phyloP scores from a whole-genome alignment of 2,888 invertebrate genomes.

The Aspidiotus destructor region DNA sequence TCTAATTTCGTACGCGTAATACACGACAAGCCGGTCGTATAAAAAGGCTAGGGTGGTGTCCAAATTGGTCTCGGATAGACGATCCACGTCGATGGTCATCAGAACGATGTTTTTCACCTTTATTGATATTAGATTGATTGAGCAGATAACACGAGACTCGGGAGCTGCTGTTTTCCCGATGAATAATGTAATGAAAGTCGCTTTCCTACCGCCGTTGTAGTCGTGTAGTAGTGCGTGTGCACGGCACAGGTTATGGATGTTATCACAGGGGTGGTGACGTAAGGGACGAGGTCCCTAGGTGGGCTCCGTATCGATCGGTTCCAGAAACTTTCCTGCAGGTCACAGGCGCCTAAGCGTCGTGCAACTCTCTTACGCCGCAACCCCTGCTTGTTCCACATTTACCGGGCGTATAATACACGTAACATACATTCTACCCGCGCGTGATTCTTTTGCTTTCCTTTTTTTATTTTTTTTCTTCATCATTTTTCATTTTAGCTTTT shows the following conservation, averaged over 20 bases:
- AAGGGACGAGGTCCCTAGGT: constrained; percentile 33
- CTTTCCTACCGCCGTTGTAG: constrained; percentile 20
- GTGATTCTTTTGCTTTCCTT: too few species aligned
- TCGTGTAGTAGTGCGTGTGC: constrained; percentile 21
- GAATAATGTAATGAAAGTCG: constrained; percentile 33
- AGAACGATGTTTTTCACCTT: constrained; percentile 19
- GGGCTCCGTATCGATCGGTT: constrained; percentile 33
- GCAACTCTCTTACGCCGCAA: constrained; percentile 16
- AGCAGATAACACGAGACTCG: constrained; percentile 24
- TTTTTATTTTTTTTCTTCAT: too few species aligned
- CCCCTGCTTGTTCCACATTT: constrained; percentile 21
- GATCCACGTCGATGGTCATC: too few species aligned
- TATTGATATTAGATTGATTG: constrained; percentile 33
- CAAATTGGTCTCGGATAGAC: too few species aligned
- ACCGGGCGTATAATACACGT: constrained; percentile 15
- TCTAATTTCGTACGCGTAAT: neutral
- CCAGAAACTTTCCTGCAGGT: constrained; percentile 33
- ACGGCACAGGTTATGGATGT: constrained; percentile 31
- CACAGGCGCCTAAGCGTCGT: constrained; percentile 33
- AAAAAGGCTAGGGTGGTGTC: too few species aligned
- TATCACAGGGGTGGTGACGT: constrained; percentile 27
- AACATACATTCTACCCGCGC: neutral
- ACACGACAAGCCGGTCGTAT: neutral
- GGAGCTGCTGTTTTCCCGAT: constrained; percentile 26
- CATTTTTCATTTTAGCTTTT: too few species aligned